Percentiles rank a stretch among this genome's conserved stretches.
Evolutionary conservation across 2,888 invertebrate species (phyloP).

Genomic region (Lymantria monacha): DNA sequence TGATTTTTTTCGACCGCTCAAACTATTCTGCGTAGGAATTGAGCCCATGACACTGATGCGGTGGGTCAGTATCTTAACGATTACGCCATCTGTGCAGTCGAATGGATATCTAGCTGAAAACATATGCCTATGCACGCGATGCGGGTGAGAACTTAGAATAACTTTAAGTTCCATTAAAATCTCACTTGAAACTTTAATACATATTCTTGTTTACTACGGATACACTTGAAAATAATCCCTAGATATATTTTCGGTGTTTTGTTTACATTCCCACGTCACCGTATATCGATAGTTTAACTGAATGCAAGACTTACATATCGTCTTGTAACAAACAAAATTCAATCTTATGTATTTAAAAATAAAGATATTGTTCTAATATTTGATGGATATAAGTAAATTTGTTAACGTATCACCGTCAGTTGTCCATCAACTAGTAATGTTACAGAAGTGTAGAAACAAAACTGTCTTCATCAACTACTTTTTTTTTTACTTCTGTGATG

Average conservation of each 20-base stretch:
- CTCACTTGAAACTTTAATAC: conserved; percentile 16
- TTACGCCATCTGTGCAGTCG: too few relatives aligned
- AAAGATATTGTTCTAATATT: too few relatives aligned
- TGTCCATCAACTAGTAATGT: conserved; percentile 54
- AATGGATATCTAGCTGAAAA: not conserved
- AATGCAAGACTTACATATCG: conserved; percentile 34
- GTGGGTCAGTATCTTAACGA: too few relatives aligned
- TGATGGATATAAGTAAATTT: conserved; percentile 12
- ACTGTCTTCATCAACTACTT: conserved; percentile 13
- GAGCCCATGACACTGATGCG: too few relatives aligned
- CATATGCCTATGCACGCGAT: conserved; percentile 12
- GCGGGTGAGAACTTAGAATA: not conserved
- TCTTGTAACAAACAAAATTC: conserved; percentile 16
- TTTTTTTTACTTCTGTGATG: conserved; percentile 10
- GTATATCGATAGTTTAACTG: conserved; percentile 57
- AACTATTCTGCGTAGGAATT: too few relatives aligned
- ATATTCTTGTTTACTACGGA: conserved; percentile 25
- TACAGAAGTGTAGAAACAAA: conserved; percentile 40
- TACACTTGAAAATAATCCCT: conserved; percentile 46
- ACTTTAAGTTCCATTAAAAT: not conserved
- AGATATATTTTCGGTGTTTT: conserved; percentile 50
- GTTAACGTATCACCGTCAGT: conserved; percentile 43
- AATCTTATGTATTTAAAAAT: conserved; percentile 29
- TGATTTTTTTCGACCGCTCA: too few relatives aligned
- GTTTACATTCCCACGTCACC: conserved; percentile 76